These are phyloP conservation scores for Hofmannophila pseudospretella DNA, from an alignment of 2,888 invertebrate genomes.

Conservation along the genomic window DNA sequence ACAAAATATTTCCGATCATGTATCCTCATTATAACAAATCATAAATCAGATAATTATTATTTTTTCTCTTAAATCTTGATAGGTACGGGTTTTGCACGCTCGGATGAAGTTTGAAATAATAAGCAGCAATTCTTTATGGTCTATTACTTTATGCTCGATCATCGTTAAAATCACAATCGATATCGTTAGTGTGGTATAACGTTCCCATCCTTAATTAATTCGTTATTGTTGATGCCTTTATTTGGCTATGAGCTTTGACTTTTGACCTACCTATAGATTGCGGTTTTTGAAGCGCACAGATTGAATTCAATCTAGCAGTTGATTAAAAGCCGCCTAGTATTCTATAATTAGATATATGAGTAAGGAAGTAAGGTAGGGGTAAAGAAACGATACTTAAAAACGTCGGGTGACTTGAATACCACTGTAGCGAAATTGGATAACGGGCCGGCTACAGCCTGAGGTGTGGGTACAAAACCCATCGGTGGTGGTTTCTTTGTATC, in stretches of 20 bases:
- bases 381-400: too few relatives aligned
- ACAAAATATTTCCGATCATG: background rate
- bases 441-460: too few relatives aligned
- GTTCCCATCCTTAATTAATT: background rate
- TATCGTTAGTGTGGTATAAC: background rate
- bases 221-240: background rate
- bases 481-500: too few relatives aligned
- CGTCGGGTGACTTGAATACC: too few relatives aligned
- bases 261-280: too few relatives aligned
- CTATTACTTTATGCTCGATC: slow-evolving; percentile 23
- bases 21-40: slow-evolving; percentile 1
- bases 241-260: background rate
- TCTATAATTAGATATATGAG: too few relatives aligned
- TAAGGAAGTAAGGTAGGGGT: too few relatives aligned
- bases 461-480: too few relatives aligned
- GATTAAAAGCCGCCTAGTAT: too few relatives aligned
- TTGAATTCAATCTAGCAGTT: too few relatives aligned
- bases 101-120: slow-evolving; percentile 14
- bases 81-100: slow-evolving; percentile 3
- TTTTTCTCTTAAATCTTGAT: slow-evolving; percentile 6
- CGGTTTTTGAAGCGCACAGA: too few relatives aligned
- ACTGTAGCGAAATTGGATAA: too few relatives aligned
- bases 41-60: slow-evolving; percentile 4
- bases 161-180: slow-evolving; percentile 13
- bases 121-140: slow-evolving; percentile 26